Base-by-base conservation (phyloP, 1,140 invertebrate species). In the Lepidurus arcticus region DNA sequence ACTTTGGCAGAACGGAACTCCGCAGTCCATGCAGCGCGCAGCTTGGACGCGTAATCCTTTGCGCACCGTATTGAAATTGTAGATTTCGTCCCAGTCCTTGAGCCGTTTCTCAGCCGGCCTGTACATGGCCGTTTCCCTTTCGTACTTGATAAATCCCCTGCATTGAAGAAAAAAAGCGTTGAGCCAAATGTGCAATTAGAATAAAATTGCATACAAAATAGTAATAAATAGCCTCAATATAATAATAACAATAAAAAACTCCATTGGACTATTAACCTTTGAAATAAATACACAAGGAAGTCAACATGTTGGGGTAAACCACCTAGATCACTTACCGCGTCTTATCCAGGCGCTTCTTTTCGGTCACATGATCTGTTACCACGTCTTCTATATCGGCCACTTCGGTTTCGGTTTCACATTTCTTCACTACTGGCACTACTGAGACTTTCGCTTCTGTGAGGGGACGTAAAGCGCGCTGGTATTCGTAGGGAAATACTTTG, bases 11-110 rank as follows among this genome's bases (percentile, higher is more conserved):
- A 99, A 99, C 9, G 98, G 98, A 42, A 99, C 96, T 42, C 98
- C 98, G 86, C 98, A 99, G 82, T 99, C 97, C 98, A 99, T 99
- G 85, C 98, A 99, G 13, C 97, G 89, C 0, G 97, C 96, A 11
- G 97, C 96, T 86, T 99, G 97, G 1, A 92, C 89, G 74, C 92
- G 88, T 11, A 99, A 87, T 44, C 94, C 94, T 83, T 95, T 94
- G 5, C 94, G 89, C 9, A 99, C 94, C 81, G 91, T 89, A 74
- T 88, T 86, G 82, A 93, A 93, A 84, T 97, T 93, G 85, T 96
- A 98, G 81, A 98, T 96, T 87, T 99, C 98, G 81, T 96, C 91
- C 97, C 97, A 99, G 85, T 99, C 97, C 80, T 95, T 91, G 75
- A 94, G 83, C 5, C 98, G 89, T 78, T 93, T 91, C 73, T 92